A percentile compares a stretch with the other conserved stretches of the same genome.
Evolutionary conservation across 2,888 invertebrate species (phyloP).

Genomic region (Epistrophe eligans): DNA sequence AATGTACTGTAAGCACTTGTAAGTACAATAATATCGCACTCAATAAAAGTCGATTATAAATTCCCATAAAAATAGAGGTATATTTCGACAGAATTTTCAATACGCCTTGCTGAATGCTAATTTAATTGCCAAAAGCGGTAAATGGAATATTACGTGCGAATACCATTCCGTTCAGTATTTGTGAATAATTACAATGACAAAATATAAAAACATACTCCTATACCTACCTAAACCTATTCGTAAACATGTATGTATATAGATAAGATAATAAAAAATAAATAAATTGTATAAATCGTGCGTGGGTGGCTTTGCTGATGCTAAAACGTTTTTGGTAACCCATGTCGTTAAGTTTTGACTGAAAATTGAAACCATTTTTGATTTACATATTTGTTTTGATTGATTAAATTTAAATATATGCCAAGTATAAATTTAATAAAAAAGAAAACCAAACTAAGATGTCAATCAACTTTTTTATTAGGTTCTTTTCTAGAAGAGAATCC

Average conservation of each 20-base stretch:
- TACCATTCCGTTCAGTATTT: slow-evolving; percentile 31
- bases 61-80: slow-evolving; percentile 46
- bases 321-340: neutral
- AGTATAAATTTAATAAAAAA: too few relatives aligned
- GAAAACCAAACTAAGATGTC: too few relatives aligned
- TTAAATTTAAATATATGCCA: neutral
- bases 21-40: slow-evolving; percentile 60
- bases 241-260: neutral
- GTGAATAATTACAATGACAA: slow-evolving; percentile 43
- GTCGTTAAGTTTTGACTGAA: neutral
- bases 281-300: slow-evolving; percentile 1
- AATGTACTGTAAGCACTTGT: slow-evolving; percentile 52
- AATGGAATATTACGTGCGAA: slow-evolving; percentile 71
- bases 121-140: slow-evolving; percentile 65
- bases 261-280: neutral
- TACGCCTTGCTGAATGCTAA: slow-evolving; percentile 46
- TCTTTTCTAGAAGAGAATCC: too few relatives aligned
- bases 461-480: too few relatives aligned
- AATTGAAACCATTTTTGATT: neutral
- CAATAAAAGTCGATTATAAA: slow-evolving; percentile 64
- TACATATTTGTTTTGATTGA: neutral
- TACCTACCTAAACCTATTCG: neutral
- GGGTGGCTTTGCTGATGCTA: neutral
- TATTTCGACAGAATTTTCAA: slow-evolving; percentile 62
- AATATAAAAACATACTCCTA: neutral